phyloP scores from a whole-genome alignment of 2,113 vertebrate genomes.

The Colistium nudipinnis region DNA sequence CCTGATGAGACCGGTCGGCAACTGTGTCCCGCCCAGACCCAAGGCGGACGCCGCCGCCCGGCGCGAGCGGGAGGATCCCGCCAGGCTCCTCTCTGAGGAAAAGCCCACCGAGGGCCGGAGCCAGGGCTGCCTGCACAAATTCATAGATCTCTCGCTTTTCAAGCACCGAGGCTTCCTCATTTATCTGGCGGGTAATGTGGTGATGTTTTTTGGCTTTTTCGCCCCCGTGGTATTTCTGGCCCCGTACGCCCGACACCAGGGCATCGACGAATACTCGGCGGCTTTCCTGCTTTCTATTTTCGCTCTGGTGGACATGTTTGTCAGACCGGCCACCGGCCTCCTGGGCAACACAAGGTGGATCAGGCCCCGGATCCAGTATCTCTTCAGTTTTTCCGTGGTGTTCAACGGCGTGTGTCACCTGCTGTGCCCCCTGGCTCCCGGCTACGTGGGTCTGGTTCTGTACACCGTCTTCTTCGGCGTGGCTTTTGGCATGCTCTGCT shows the following conservation, averaged over 20 bases:
- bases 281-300: constrained; percentile 85
- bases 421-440: constrained; percentile 80
- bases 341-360: constrained; percentile 83
- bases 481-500: constrained; percentile 84
- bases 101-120: constrained; percentile 41
- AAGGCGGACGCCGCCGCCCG: constrained; percentile 21
- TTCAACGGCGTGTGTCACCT: constrained; percentile 85
- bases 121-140: constrained; percentile 66
- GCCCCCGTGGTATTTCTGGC: constrained; percentile 87
- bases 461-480: constrained; percentile 82
- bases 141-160: constrained; percentile 86
- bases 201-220: constrained; percentile 87
- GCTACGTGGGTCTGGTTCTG: constrained; percentile 72
- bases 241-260: constrained; percentile 83
- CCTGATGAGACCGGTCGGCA: constrained; percentile 84
- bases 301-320: constrained; percentile 83
- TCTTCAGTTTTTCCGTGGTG: constrained; percentile 83
- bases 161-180: constrained; percentile 87
- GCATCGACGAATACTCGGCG: constrained; percentile 83
- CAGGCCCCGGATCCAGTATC: constrained; percentile 84
- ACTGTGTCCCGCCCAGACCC: background rate
- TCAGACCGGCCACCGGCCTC: constrained; percentile 78
- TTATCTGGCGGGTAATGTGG: constrained; percentile 83
- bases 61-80: background rate
- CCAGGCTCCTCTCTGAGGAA: constrained; percentile 18